Base-by-base conservation (phyloP, 2,888 invertebrate genomes). In the Thereva nobilitata region DNA sequence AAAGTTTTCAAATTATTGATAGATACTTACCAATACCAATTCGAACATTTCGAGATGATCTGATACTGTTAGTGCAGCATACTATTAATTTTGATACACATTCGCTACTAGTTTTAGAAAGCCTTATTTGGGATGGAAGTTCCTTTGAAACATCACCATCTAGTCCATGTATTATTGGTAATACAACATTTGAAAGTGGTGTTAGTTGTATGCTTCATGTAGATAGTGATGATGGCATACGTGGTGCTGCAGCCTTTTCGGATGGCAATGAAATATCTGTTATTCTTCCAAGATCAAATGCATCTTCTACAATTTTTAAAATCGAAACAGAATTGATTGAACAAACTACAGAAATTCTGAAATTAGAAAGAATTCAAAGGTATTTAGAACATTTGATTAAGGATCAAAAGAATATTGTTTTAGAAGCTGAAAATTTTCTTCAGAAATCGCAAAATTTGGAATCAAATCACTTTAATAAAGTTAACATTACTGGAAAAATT, bases 51-150 rank as follows among this genome's bases (percentile, higher is more conserved):
- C 77, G 80, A 0, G 81, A 82, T 71, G 82, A 82, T 72, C 70
- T 82, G 9, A 71, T 82, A 55, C 69, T 82, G 8, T 71, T 82
- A 1, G 77, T 82, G n/a, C 82, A 82, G 69, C 81, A 82, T 72
- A 75, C 75, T 4, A 77, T 82, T 0, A 71, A 73, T 52, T 81
- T 80, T 53, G 72, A 75, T 35, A 76, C 79, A 0, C 82, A 82
- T 67, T 71, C 71, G 0, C 34, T 80, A 5, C 70, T 74, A 0
- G 77, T 77, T 4, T 64, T 82, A 35, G 81, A 82, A 66, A 75
- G 79, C 40, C 74, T 82, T 0, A 75, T 80, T 6, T 82, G 82
- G 82, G 75, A 81, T 70, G 82, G 82, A 0, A 75, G 79, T 10
- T 74, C 76, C 0, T 82, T 82, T 64, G 76, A 78, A 69, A 73